These are phyloP conservation scores for Callipepla squamata DNA, from an alignment of 2,113 vertebrate species.

Conservation along the genomic window DNA sequence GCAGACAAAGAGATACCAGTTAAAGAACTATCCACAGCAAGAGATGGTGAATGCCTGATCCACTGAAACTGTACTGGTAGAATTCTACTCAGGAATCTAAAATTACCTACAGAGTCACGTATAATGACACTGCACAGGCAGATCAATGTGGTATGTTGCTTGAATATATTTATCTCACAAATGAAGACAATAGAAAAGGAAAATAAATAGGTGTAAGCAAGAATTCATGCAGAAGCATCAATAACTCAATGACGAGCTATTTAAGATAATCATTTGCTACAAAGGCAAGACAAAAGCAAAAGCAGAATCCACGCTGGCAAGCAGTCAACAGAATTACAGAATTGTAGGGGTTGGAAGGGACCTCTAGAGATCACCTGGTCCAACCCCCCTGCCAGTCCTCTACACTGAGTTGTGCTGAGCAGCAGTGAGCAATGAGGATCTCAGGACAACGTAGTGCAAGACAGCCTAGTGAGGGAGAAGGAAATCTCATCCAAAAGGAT, in stretches of 20 bases:
- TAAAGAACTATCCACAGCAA: not conserved
- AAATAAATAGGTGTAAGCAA: not conserved
- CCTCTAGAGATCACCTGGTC: no score
- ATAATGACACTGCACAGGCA: not conserved
- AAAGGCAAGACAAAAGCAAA: not conserved
- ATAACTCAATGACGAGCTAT: constrained; percentile 44
- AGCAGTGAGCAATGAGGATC: not conserved
- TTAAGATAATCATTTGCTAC: constrained; percentile 32
- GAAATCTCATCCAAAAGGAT: not conserved
- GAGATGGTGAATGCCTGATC: not conserved
- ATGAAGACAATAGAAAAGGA: not conserved
- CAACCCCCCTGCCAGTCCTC: not conserved
- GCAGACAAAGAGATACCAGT: not conserved
- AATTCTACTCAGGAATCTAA: not conserved
- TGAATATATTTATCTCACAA: not conserved
- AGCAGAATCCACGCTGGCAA: not conserved
- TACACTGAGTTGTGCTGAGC: not conserved
- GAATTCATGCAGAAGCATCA: constrained; percentile 21
- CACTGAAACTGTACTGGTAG: not conserved
- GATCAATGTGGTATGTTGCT: not conserved
- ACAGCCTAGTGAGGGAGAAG: not conserved
- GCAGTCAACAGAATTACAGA: not conserved
- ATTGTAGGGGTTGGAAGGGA: no score
- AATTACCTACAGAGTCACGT: not conserved
- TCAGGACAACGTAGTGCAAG: fast-evolving